Evolutionary conservation across 2,888 invertebrate genomes (phyloP).

Genomic region (Drosophila crucigera): DNA sequence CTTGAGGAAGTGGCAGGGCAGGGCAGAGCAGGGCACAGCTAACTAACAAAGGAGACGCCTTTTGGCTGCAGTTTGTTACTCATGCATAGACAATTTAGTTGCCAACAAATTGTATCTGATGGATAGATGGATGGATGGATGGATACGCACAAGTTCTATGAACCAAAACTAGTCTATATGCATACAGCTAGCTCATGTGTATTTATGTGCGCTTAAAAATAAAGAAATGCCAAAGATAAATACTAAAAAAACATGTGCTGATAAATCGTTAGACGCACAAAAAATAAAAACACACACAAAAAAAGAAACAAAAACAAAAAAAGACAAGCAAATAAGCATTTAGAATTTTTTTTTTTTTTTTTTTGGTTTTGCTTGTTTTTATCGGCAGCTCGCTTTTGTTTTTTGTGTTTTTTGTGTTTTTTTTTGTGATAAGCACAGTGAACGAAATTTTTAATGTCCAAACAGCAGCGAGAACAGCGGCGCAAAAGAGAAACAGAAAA

Average conservation of each 20-base stretch:
- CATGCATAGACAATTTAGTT: background rate
- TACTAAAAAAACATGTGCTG: background rate
- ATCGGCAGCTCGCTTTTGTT: background rate
- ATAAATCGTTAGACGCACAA: conserved; percentile 13
- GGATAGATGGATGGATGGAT: conserved; percentile 23
- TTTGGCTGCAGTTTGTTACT: conserved; percentile 21
- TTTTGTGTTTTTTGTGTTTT: background rate
- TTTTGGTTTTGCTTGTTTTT: background rate
- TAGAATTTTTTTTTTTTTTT: background rate
- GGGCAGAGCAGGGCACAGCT: background rate
- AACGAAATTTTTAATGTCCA: background rate
- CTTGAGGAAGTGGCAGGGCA: background rate
- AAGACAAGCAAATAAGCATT: background rate
- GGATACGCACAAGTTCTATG: conserved; percentile 16
- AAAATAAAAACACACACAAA: background rate
- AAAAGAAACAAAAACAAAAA: background rate
- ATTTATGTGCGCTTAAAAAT: conserved; percentile 46
- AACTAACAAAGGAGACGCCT: conserved; percentile 4
- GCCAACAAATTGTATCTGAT: conserved; percentile 47
- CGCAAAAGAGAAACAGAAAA: conserved; percentile 2
- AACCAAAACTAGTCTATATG: background rate
- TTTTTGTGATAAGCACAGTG: background rate
- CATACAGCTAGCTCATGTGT: conserved; percentile 7
- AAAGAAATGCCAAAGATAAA: conserved; percentile 20
- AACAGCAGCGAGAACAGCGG: background rate